Evolutionary conservation across 2,113 vertebrate genomes (phyloP).

Genomic region (Cyprinus carpio): DNA sequence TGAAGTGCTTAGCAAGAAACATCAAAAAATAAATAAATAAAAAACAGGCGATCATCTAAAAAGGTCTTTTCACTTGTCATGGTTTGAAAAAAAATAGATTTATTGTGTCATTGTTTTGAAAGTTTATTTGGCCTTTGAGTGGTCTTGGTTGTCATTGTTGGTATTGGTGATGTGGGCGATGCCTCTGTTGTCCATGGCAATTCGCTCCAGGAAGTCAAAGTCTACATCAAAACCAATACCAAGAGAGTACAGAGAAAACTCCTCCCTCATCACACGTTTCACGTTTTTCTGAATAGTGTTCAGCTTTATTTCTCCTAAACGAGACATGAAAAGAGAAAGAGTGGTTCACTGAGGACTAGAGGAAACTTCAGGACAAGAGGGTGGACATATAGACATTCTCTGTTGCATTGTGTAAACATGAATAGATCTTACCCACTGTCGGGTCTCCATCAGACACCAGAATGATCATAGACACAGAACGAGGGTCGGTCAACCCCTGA

Average conservation of each 20-base stretch:
- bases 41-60: not conserved
- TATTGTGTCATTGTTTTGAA: conserved; percentile 50
- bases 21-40: too few species aligned
- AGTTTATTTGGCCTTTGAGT: too few species aligned
- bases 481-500: conserved; percentile 79
- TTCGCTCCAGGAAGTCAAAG: conserved; percentile 95
- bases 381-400: too few species aligned
- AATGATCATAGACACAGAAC: conserved; percentile 93
- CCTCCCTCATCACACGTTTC: conserved; percentile 85
- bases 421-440: conserved; percentile 84
- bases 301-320: conserved; percentile 90
- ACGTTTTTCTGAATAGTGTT: conserved; percentile 93
- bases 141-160: conserved; percentile 86
- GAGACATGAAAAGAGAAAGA: not conserved
- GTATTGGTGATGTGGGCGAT: conserved; percentile 91
- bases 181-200: conserved; percentile 89
- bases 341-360: not conserved
- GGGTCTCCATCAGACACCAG: conserved; percentile 96
- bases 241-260: conserved; percentile 90
- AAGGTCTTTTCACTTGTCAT: not conserved
- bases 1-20: too few species aligned
- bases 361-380: not conserved
- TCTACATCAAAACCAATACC: conserved; percentile 98
- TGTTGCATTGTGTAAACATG: too few species aligned
- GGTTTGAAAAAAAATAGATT: not conserved